A percentile compares a stretch with the other conserved stretches of the same genome.
Conservation (phyloP, 1,140 invertebrate genomes). For the Drosophila erecta region DNA sequence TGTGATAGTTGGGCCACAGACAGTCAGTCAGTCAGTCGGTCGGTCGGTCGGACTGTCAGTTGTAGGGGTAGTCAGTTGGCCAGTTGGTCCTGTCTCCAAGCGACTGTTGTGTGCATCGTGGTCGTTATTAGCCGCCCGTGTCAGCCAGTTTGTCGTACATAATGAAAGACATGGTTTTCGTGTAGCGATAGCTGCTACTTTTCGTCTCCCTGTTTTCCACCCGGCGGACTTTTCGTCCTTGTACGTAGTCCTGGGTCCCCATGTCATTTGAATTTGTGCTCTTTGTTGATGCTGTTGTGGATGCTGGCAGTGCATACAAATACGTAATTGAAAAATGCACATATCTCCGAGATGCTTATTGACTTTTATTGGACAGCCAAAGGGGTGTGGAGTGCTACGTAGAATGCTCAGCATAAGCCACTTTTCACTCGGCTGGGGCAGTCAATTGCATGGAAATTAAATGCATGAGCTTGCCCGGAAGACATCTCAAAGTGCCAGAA, state of each 20-base stretch:
- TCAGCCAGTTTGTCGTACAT: slow-evolving; percentile 80
- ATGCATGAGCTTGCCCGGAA: slow-evolving; percentile 31
- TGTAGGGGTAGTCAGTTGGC: background rate
- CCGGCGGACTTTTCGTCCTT: slow-evolving; percentile 22
- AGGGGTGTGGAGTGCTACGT: slow-evolving; percentile 22
- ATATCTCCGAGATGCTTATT: slow-evolving; percentile 76
- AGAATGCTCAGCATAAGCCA: slow-evolving; percentile 44
- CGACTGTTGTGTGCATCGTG: slow-evolving; percentile 29
- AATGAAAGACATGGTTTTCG: slow-evolving; percentile 80
- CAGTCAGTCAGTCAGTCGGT: slow-evolving; percentile 5
- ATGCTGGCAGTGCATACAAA: slow-evolving; percentile 65
- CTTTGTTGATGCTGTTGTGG: slow-evolving; percentile 48
- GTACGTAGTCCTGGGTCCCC: slow-evolving; percentile 21
- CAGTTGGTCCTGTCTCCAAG: slow-evolving; percentile 16
- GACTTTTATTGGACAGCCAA: slow-evolving; percentile 76
- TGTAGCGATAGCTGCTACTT: slow-evolving; percentile 46
- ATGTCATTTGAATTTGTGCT: slow-evolving; percentile 80
- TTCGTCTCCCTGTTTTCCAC: background rate
- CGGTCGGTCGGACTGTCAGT: slow-evolving; percentile 1
- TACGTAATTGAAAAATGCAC: slow-evolving; percentile 80
- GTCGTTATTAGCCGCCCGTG: slow-evolving; percentile 76
- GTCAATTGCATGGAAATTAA: slow-evolving; percentile 53
- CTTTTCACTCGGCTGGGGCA: slow-evolving; percentile 20
- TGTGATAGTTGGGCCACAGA: slow-evolving; percentile 18
- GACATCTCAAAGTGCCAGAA: slow-evolving; percentile 13